phyloP scores from a whole-genome alignment of 2,113 vertebrate species.

The Cinclus cinclus region DNA sequence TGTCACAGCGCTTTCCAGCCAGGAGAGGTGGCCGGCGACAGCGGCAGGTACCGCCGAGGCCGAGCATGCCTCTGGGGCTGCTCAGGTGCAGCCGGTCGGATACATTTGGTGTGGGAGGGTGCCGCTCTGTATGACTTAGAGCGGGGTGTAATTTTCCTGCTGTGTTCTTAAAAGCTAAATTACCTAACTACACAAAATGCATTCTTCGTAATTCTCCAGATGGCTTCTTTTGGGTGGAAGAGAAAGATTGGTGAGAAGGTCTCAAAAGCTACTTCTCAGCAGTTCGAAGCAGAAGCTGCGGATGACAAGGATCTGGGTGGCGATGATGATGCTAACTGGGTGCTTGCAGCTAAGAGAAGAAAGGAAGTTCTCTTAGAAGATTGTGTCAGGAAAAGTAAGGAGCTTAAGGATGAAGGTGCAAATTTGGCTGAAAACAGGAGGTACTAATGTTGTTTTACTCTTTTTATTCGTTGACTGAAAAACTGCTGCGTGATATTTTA shows the following conservation, averaged over 20 bases:
- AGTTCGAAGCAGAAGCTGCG: slow-evolving; percentile 86
- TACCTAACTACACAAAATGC: neutral
- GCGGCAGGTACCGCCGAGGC: neutral
- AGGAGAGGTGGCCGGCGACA: rapidly evolving
- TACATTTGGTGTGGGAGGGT: rapidly evolving
- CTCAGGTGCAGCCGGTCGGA: rapidly evolving
- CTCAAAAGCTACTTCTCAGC: slow-evolving; percentile 84
- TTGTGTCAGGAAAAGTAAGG: slow-evolving; percentile 80
- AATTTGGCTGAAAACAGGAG: slow-evolving; percentile 85
- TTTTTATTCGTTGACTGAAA: neutral
- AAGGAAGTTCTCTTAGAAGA: slow-evolving; percentile 82
- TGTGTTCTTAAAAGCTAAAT: rapidly evolving
- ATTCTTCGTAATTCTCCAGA: slow-evolving; percentile 45
- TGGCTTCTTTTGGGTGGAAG: slow-evolving; percentile 98
- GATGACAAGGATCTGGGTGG: slow-evolving; percentile 57
- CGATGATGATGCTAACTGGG: slow-evolving; percentile 79
- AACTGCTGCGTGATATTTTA: neutral
- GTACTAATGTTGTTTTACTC: slow-evolving; percentile 60
- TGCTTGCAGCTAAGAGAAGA: slow-evolving; percentile 81
- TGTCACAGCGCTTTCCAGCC: neutral
- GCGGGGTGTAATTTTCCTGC: rapidly evolving
- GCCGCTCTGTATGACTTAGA: rapidly evolving
- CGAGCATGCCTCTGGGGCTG: rapidly evolving
- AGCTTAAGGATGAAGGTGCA: slow-evolving; percentile 88
- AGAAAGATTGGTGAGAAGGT: slow-evolving; percentile 93